These are phyloP conservation scores for Melanerpes aurifrons DNA, from an alignment of 2,113 vertebrate genomes.

Conservation along the genomic window DNA sequence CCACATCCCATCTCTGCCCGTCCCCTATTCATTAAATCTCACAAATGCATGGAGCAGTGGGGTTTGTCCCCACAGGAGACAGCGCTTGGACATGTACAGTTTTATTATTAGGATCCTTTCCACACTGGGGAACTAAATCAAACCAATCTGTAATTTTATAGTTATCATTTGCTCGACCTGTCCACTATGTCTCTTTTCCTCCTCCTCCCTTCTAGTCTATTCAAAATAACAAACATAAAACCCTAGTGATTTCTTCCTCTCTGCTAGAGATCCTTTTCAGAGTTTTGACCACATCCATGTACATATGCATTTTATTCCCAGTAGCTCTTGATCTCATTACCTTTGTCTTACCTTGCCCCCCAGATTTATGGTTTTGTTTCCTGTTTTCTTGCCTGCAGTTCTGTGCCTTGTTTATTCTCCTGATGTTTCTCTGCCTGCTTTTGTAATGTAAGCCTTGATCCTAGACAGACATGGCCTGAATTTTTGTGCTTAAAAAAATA, in stretches of 20 bases:
- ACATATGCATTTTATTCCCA: neutral
- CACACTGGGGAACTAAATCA: neutral
- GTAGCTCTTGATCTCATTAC: neutral
- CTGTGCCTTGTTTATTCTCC: neutral
- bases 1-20: neutral
- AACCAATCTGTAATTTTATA: neutral
- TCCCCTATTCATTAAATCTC: neutral
- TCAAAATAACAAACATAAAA: neutral
- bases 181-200: neutral
- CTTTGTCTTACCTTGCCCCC: neutral
- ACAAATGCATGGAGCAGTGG: neutral
- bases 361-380: slow-evolving; percentile 27
- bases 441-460: slow-evolving; percentile 4
- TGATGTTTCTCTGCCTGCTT: neutral
- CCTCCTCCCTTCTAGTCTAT: neutral
- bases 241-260: neutral
- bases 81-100: neutral
- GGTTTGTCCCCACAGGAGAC: neutral
- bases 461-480: neutral
- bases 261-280: neutral
- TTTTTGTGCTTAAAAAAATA: neutral
- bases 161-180: neutral
- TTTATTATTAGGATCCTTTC: neutral
- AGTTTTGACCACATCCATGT: neutral
- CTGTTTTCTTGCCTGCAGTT: neutral